These are phyloP conservation scores for Oryctes rhinoceros DNA, from an alignment of 1,140 invertebrate species.

Conservation along the genomic window DNA sequence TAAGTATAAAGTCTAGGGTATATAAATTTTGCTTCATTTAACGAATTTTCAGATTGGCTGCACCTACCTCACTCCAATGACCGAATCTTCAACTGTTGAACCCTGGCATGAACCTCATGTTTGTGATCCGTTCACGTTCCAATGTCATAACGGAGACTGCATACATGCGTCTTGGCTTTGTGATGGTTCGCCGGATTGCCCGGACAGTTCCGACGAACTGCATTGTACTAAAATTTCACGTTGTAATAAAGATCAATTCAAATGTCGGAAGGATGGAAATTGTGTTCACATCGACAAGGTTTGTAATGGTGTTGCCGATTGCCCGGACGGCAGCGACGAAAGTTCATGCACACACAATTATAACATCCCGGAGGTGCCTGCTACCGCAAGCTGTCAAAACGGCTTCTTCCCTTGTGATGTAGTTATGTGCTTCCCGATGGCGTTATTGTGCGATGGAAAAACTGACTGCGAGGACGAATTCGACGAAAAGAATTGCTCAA, in stretches of 20 bases:
- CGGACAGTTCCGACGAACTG: slow-evolving; percentile 67
- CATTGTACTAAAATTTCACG: slow-evolving; percentile 54
- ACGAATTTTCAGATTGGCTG: slow-evolving; percentile 12
- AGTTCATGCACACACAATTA: slow-evolving; percentile 61
- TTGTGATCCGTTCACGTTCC: slow-evolving; percentile 71
- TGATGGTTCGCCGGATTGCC: slow-evolving; percentile 69
- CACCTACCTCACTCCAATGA: not conserved
- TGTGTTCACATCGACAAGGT: slow-evolving; percentile 70
- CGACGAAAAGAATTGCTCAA: slow-evolving; percentile 75
- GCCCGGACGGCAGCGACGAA: slow-evolving; percentile 81
- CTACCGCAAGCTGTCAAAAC: slow-evolving; percentile 63
- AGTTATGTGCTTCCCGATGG: slow-evolving; percentile 67
- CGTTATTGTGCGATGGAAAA: slow-evolving; percentile 71
- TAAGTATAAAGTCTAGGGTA: too few species aligned
- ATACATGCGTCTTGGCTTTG: slow-evolving; percentile 66
- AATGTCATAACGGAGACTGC: slow-evolving; percentile 68
- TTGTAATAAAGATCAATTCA: slow-evolving; percentile 69
- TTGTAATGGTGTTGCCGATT: slow-evolving; percentile 77
- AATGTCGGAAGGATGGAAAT: slow-evolving; percentile 74
- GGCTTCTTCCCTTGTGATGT: slow-evolving; percentile 73
- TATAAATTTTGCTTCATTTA: too few species aligned
- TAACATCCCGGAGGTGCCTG: slow-evolving; percentile 54
- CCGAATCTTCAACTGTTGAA: not conserved
- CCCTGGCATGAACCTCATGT: slow-evolving; percentile 15
- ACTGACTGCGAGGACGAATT: slow-evolving; percentile 75